phyloP scores from a whole-genome alignment of 2,888 invertebrate genomes.

The Ctenicera cuprea region DNA sequence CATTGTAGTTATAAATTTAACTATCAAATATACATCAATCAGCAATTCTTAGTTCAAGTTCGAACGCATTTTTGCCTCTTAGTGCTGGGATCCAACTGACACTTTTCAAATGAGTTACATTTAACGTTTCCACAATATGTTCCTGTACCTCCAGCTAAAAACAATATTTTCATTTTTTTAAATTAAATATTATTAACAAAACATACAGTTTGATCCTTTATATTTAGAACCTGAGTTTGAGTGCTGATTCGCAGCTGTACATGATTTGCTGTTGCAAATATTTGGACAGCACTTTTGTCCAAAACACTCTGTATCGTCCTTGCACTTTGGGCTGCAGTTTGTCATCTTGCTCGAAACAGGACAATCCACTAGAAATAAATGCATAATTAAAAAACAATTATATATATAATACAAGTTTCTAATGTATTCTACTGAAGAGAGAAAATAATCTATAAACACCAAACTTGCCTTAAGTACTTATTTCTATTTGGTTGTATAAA shows the following conservation, averaged over 20 bases:
- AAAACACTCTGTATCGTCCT: conserved; percentile 80
- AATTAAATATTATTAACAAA: conserved; percentile 15
- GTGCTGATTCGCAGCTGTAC: conserved; percentile 70
- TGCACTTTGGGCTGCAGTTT: conserved; percentile 81
- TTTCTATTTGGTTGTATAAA: too few species aligned
- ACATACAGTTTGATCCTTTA: conserved; percentile 68
- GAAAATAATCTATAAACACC: too few species aligned
- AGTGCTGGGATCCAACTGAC: conserved; percentile 79
- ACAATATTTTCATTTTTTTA: conserved; percentile 33
- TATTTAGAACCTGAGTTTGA: conserved; percentile 67
- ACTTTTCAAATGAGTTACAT: conserved; percentile 81
- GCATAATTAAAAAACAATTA: background rate
- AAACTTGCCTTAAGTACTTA: too few species aligned
- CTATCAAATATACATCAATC: background rate
- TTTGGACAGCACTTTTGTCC: conserved; percentile 82
- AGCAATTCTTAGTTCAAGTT: conserved; percentile 61
- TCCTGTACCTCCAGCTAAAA: conserved; percentile 73
- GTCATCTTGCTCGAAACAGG: conserved; percentile 80
- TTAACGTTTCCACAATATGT: conserved; percentile 82
- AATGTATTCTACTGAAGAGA: background rate
- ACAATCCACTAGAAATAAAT: conserved; percentile 71
- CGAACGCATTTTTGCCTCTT: conserved; percentile 82
- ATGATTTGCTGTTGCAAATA: conserved; percentile 82
- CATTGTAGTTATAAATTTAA: background rate
- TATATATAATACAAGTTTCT: background rate